These are phyloP conservation scores for Congeria kusceri DNA, from an alignment of 2,888 invertebrate genomes.

Conservation along the genomic window DNA sequence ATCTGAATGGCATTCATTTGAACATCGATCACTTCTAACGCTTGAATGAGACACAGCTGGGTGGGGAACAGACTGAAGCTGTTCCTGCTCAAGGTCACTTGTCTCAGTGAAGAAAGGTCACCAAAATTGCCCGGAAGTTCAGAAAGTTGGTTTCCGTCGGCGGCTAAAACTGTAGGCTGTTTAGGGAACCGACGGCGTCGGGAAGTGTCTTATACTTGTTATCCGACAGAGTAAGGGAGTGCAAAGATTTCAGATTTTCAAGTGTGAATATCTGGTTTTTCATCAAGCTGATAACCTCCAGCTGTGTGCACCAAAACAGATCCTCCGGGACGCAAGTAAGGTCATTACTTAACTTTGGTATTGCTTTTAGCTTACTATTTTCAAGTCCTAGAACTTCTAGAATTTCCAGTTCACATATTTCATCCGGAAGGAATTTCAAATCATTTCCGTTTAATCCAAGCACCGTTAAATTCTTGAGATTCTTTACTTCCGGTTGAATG, in stretches of 20 bases:
- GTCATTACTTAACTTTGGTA: conserved; percentile 78
- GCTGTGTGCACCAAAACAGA: conserved; percentile 77
- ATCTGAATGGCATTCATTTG: conserved; percentile 71
- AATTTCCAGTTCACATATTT: conserved; percentile 70
- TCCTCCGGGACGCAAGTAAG: conserved; percentile 79
- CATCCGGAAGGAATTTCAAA: conserved; percentile 75
- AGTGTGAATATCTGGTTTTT: conserved; percentile 77
- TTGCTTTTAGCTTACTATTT: conserved; percentile 74
- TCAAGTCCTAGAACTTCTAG: conserved; percentile 79
- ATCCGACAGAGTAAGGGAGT: conserved; percentile 76
- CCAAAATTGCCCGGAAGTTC: conserved; percentile 78
- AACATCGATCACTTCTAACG: conserved; percentile 74
- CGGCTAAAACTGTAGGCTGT: conserved; percentile 70
- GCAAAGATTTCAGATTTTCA: conserved; percentile 76
- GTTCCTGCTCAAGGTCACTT: conserved; percentile 78
- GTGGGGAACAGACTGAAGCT: conserved; percentile 75
- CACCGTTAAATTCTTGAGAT: conserved; percentile 73
- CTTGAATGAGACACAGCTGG: conserved; percentile 69
- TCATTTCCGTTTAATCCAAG: conserved; percentile 80
- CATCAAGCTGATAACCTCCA: conserved; percentile 77
- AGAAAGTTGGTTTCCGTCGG: conserved; percentile 75
- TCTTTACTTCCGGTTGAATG: conserved; percentile 76
- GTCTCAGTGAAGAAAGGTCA: conserved; percentile 72
- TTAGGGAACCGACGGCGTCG: conserved; percentile 73
- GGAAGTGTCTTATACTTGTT: conserved; percentile 75